Evolutionary conservation across 64 coral and sea anemone genomes (phyloP).

Genomic region (Dendrophyllia cribrosa): DNA sequence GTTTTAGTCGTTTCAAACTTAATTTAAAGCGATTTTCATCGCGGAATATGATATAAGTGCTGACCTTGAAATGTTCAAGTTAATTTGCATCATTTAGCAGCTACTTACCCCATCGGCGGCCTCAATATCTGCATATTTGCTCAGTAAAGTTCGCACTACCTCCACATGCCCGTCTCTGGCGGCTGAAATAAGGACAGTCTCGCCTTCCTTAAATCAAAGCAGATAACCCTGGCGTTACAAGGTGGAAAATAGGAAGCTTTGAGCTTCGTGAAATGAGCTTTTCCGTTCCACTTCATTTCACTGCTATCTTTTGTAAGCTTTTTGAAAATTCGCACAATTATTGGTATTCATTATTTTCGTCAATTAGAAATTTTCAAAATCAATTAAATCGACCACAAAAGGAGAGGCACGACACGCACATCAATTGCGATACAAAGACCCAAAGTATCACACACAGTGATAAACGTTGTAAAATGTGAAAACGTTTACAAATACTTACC

Average conservation of each 20-base stretch:
- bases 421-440: neutral
- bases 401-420: neutral
- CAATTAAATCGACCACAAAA: neutral
- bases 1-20: neutral
- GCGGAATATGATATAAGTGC: too few relatives aligned
- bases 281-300: neutral
- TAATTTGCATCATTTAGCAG: too few relatives aligned
- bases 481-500: constrained; percentile 10
- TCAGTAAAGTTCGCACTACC: constrained; percentile 87
- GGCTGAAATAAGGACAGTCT: constrained; percentile 92
- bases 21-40: neutral
- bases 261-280: neutral
- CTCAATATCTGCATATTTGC: constrained; percentile 91
- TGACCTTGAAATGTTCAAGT: too few relatives aligned
- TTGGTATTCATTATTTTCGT: neutral
- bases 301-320: neutral
- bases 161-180: constrained; percentile 93
- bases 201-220: constrained; percentile 82
- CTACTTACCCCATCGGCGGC: constrained; percentile 79
- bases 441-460: neutral
- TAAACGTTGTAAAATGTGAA: neutral
- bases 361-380: neutral
- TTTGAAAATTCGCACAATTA: neutral
- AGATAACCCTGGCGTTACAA: neutral
- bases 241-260: neutral